A percentile compares a stretch with the other conserved stretches of the same genome.
phyloP scores from a whole-genome alignment of 2,797 vertebrate species.

The Dermochelys coriacea region DNA sequence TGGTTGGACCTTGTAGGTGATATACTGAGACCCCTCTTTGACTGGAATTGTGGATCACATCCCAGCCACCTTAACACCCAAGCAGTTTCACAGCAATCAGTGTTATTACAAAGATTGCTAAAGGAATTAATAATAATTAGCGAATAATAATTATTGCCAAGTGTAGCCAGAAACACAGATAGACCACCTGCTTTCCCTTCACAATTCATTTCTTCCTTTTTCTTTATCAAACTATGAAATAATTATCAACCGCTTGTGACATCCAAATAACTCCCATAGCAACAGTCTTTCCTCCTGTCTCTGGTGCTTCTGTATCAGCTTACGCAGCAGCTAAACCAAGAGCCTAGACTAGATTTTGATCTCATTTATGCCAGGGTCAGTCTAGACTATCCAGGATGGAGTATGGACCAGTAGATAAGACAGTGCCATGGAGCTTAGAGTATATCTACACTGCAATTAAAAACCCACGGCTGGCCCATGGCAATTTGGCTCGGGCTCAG shows the following conservation, averaged over 20 bases:
- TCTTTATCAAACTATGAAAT: conserved; percentile 52
- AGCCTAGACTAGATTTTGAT: not conserved
- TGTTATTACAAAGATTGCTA: not conserved
- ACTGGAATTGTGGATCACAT: not conserved
- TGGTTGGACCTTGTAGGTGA: not conserved
- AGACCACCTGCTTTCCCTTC: conserved; percentile 40
- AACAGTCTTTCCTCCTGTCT: conserved; percentile 23
- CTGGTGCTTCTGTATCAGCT: not conserved
- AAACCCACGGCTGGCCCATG: not conserved
- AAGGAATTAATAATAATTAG: conserved; percentile 59
- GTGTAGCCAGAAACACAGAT: conserved; percentile 23
- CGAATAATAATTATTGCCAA: not conserved
- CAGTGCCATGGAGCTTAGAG: too few species aligned
- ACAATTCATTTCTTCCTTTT: conserved; percentile 38
- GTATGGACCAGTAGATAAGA: not conserved
- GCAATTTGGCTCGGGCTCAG: not conserved
- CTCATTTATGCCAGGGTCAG: not conserved
- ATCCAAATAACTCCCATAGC: conserved; percentile 38
- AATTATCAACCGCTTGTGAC: conserved; percentile 28
- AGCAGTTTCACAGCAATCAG: conserved; percentile 26
- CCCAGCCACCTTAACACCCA: not conserved
- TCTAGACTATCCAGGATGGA: not conserved
- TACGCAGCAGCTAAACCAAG: not conserved
- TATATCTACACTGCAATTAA: not conserved
- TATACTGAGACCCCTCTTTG: not conserved